phyloP scores from a whole-genome alignment of 2,797 vertebrate genomes.

The Eremophila alpestris region DNA sequence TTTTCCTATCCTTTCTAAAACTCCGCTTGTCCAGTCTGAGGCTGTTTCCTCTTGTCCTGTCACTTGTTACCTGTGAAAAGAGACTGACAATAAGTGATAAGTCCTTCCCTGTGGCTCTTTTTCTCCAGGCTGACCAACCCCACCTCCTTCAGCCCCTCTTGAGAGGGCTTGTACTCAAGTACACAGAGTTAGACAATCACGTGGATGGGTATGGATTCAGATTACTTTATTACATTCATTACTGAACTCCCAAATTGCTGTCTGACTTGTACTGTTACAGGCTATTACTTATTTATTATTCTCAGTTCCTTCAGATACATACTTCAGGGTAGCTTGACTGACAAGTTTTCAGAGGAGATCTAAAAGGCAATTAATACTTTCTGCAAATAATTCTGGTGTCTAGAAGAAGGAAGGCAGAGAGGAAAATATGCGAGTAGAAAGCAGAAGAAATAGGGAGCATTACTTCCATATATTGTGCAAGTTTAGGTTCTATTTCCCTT shows the following conservation, averaged over 20 bases:
- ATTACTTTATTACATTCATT: background rate
- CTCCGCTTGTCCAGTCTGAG: accelerated
- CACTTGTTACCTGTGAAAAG: background rate
- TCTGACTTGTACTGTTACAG: background rate
- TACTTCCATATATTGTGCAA: background rate
- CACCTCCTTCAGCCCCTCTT: background rate
- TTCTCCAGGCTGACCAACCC: background rate
- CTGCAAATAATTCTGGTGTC: background rate
- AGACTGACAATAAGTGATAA: background rate
- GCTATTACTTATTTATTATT: background rate
- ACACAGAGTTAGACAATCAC: background rate
- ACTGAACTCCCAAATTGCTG: background rate
- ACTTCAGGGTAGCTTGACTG: background rate
- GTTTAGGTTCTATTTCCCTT: background rate
- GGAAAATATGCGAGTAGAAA: background rate
- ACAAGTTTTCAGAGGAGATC: background rate
- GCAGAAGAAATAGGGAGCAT: background rate
- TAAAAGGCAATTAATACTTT: background rate
- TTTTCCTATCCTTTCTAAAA: background rate
- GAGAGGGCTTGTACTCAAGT: background rate
- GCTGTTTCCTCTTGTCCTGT: background rate
- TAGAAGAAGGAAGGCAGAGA: background rate
- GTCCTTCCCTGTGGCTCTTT: background rate
- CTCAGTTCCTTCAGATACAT: background rate
- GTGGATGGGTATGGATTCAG: background rate